A percentile compares a stretch with the other conserved stretches of the same genome.
Evolutionary conservation across 2,113 vertebrate species (phyloP).

Genomic region (Psittacula cyanocephala): DNA sequence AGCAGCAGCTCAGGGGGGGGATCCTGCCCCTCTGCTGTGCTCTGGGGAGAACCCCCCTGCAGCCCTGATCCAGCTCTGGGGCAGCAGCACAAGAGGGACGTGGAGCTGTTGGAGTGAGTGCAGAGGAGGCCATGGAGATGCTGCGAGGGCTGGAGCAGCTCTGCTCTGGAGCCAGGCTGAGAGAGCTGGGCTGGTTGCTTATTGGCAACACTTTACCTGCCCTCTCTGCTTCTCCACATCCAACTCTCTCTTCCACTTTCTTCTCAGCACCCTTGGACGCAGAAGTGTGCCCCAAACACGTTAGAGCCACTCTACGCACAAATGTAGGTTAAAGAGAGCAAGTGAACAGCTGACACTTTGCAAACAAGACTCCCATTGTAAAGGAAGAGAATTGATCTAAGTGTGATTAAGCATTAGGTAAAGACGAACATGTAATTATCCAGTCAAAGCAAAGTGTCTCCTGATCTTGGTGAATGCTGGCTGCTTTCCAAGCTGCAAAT

Average conservation of each 20-base stretch:
- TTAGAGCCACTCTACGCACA: not conserved
- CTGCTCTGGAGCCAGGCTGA: not conserved
- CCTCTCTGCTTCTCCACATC: not conserved
- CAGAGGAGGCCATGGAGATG: too few species aligned
- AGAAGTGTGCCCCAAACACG: not conserved
- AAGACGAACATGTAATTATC: constrained; percentile 20
- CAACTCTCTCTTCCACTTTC: not conserved
- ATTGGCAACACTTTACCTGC: not conserved
- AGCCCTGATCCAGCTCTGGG: too few species aligned
- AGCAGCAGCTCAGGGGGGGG: too few species aligned
- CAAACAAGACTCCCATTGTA: not conserved
- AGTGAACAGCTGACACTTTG: not conserved
- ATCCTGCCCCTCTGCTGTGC: too few species aligned
- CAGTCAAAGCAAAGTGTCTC: constrained; percentile 56
- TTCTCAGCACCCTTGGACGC: not conserved
- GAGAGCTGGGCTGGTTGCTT: not conserved
- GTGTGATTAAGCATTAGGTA: constrained; percentile 29
- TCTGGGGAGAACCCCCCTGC: too few species aligned
- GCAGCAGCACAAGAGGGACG: too few species aligned
- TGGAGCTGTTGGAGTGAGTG: too few species aligned
- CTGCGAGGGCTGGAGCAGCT: not conserved
- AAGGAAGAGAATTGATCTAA: constrained; percentile 5
- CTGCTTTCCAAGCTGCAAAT: not conserved
- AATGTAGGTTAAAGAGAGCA: not conserved
- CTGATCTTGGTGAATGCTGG: not conserved